These are phyloP conservation scores for Megaceryle alcyon DNA, from an alignment of 2,797 vertebrate species.

Conservation along the genomic window DNA sequence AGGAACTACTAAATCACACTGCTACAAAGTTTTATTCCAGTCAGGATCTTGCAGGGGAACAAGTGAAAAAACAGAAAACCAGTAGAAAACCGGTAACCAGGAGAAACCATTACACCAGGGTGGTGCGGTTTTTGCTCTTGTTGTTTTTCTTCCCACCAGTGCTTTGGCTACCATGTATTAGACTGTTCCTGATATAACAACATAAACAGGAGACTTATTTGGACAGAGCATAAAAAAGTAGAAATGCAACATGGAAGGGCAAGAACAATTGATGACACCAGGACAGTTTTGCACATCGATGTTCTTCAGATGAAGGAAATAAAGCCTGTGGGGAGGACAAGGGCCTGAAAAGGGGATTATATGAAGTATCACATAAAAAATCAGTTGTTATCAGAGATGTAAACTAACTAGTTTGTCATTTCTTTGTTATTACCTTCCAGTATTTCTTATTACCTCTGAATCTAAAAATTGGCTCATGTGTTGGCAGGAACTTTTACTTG, in stretches of 20 bases:
- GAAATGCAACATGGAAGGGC: background rate
- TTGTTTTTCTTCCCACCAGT: background rate
- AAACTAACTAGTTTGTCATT: background rate
- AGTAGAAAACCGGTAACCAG: background rate
- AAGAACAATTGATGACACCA: background rate
- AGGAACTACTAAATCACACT: background rate
- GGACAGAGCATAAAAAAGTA: background rate
- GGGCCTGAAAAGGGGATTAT: background rate
- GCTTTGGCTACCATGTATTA: background rate
- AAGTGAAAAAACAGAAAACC: background rate
- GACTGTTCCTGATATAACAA: background rate
- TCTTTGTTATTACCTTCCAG: background rate
- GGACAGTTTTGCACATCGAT: background rate
- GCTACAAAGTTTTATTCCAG: background rate
- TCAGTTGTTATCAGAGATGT: background rate
- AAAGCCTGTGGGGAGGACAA: background rate
- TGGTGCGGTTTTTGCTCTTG: background rate
- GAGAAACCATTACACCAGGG: background rate
- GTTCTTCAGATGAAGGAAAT: background rate
- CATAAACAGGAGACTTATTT: background rate
- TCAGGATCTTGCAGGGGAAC: background rate
- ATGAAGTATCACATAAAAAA: background rate
- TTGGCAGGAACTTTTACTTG: background rate
- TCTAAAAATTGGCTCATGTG: background rate
- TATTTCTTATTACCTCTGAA: background rate